Evolutionary conservation across 2,888 invertebrate genomes (phyloP).

Genomic region (Sipha maydis): DNA sequence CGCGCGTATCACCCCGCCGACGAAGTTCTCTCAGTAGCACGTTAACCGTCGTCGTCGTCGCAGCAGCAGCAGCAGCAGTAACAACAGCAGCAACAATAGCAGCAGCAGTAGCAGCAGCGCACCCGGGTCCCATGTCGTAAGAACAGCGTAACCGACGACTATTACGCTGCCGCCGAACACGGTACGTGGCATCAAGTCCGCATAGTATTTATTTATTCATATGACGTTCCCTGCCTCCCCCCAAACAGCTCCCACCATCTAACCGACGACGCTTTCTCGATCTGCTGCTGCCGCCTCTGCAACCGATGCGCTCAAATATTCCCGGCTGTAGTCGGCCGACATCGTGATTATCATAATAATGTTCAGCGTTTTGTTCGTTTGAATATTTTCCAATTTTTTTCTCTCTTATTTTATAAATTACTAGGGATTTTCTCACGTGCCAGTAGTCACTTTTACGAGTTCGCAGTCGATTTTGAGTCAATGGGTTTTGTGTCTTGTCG

Average conservation of each 20-base stretch:
- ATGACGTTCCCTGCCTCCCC: background rate
- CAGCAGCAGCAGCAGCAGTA: background rate
- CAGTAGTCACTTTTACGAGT: too few relatives aligned
- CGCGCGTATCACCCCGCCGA: conserved; percentile 17
- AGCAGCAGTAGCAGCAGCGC: background rate
- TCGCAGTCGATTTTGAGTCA: too few relatives aligned
- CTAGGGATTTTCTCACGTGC: too few relatives aligned
- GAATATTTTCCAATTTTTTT: background rate
- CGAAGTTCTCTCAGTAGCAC: conserved; percentile 49
- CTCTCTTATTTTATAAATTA: too few relatives aligned
- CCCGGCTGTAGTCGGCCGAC: background rate
- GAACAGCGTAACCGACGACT: background rate
- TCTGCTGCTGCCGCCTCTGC: background rate
- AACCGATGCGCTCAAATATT: too few relatives aligned
- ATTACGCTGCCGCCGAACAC: background rate
- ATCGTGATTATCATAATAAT: background rate
- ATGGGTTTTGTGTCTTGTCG: too few relatives aligned
- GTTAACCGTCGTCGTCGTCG: conserved; percentile 40
- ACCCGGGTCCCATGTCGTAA: background rate
- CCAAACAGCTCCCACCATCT: background rate
- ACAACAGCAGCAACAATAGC: background rate
- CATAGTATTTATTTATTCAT: background rate
- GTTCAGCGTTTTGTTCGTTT: background rate
- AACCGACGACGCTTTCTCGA: conserved; percentile 13
- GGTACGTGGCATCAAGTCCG: conserved; percentile 5